These are phyloP conservation scores for Hyles euphorbiae DNA, from an alignment of 1,140 invertebrate genomes.

Conservation along the genomic window DNA sequence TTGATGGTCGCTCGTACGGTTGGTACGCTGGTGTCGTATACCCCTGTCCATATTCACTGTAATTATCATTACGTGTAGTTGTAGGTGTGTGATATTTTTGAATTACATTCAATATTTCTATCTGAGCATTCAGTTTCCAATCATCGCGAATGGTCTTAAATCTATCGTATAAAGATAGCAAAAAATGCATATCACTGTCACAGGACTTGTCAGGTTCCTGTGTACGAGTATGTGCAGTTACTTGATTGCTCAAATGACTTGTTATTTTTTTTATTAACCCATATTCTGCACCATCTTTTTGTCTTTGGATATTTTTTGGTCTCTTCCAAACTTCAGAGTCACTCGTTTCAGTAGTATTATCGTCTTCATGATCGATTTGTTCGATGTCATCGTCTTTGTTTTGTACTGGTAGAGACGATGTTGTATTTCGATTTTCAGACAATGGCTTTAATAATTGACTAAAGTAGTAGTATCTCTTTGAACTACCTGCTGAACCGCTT, in stretches of 20 bases:
- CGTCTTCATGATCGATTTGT: slow-evolving; percentile 14
- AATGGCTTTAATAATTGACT: slow-evolving; percentile 12
- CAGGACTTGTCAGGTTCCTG: slow-evolving; percentile 26
- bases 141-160: slow-evolving; percentile 23
- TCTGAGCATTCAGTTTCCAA: slow-evolving; percentile 23
- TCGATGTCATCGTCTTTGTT: slow-evolving; percentile 11
- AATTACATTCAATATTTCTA: slow-evolving; percentile 28
- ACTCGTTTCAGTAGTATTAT: slow-evolving; percentile 21
- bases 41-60: too few species aligned
- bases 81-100: slow-evolving; percentile 25
- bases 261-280: slow-evolving; percentile 28
- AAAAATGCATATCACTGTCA: neutral
- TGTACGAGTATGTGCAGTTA: slow-evolving; percentile 15
- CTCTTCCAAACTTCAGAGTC: slow-evolving; percentile 17
- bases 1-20: neutral
- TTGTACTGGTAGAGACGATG: slow-evolving; percentile 3
- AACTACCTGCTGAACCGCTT: slow-evolving; percentile 25
- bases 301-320: slow-evolving; percentile 2
- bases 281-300: slow-evolving; percentile 13
- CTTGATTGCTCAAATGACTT: slow-evolving; percentile 21
- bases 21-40: too few species aligned
- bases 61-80: neutral
- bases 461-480: slow-evolving; percentile 19
- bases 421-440: slow-evolving; percentile 11
- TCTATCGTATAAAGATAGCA: slow-evolving; percentile 22